phyloP scores from a whole-genome alignment of 1,140 invertebrate genomes.

The Mesaphorura yosii region DNA sequence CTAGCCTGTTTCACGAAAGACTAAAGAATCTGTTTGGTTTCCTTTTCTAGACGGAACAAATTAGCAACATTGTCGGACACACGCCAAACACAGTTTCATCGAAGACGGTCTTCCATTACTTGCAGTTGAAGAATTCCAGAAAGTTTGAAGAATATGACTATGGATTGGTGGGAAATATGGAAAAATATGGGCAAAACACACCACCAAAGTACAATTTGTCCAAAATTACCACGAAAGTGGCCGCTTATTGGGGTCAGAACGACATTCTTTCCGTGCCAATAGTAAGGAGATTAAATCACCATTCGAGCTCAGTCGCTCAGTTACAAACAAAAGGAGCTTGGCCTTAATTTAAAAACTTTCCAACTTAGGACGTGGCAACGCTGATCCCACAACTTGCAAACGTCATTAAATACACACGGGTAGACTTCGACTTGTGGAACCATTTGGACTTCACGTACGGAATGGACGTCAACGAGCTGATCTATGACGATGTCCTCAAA shows the following conservation, averaged over 20 bases:
- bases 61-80: conserved; percentile 38
- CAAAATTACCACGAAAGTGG: conserved; percentile 48
- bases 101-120: conserved; percentile 63
- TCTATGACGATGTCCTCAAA: conserved; percentile 19
- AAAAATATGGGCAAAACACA: conserved; percentile 36
- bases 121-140: conserved; percentile 48
- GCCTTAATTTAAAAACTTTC: not conserved
- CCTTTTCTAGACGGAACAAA: conserved; percentile 55
- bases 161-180: conserved; percentile 34
- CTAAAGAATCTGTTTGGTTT: not conserved
- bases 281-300: not conserved
- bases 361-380: not conserved
- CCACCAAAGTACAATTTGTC: conserved; percentile 50
- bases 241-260: conserved; percentile 49
- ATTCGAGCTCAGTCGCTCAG: not conserved
- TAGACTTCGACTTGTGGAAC: conserved; percentile 39
- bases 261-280: conserved; percentile 37
- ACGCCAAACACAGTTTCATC: conserved; percentile 65
- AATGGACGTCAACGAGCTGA: conserved; percentile 30
- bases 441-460: conserved; percentile 38
- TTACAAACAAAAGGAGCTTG: not conserved
- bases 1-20: too few species aligned
- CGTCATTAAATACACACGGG: conserved; percentile 35
- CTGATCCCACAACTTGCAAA: not conserved
- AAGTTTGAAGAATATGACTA: conserved; percentile 38